Evolutionary conservation across 1,140 invertebrate species (phyloP).

Genomic region (Drosophila kurseongensis): DNA sequence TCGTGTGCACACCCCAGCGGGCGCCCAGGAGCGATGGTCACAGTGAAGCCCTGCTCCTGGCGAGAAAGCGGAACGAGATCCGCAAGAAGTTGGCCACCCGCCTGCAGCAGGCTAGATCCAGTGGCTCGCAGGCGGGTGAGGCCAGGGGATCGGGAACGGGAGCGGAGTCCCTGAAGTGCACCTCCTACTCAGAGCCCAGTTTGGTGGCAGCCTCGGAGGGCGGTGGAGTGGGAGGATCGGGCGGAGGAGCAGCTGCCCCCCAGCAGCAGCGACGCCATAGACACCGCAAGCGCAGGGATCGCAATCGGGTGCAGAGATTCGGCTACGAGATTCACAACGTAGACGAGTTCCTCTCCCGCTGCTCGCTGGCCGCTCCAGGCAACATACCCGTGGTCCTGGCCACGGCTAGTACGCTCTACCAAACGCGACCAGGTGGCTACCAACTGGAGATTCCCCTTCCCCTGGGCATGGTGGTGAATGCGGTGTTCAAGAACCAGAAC

Average conservation of each 20-base stretch:
- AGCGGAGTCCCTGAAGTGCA: constrained; percentile 66
- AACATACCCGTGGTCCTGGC: constrained; percentile 93
- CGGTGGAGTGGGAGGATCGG: constrained; percentile 16
- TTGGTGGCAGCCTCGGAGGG: constrained; percentile 76
- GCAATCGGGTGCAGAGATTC: constrained; percentile 86
- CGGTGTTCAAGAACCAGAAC: constrained; percentile 92
- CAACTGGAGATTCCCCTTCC: constrained; percentile 90
- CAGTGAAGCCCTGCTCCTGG: constrained; percentile 69
- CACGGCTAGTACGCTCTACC: constrained; percentile 90
- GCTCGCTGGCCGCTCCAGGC: constrained; percentile 86
- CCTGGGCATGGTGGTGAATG: constrained; percentile 93
- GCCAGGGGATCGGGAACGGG: constrained; percentile 21
- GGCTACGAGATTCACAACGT: constrained; percentile 91
- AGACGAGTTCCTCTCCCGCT: constrained; percentile 89
- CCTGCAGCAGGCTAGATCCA: constrained; percentile 60
- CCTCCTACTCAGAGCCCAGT: constrained; percentile 80
- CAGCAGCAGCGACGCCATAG: constrained; percentile 75
- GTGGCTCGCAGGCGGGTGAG: constrained; percentile 25
- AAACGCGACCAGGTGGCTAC: constrained; percentile 88
- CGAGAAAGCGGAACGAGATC: constrained; percentile 78
- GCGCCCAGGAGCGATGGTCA: constrained; percentile 59
- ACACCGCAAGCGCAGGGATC: constrained; percentile 85
- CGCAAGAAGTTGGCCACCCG: constrained; percentile 66
- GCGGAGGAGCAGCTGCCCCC: constrained; percentile 1
- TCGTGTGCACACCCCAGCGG: constrained; percentile 80